Evolutionary conservation across 2,797 vertebrate genomes (phyloP).

Genomic region (Meda fulgida): DNA sequence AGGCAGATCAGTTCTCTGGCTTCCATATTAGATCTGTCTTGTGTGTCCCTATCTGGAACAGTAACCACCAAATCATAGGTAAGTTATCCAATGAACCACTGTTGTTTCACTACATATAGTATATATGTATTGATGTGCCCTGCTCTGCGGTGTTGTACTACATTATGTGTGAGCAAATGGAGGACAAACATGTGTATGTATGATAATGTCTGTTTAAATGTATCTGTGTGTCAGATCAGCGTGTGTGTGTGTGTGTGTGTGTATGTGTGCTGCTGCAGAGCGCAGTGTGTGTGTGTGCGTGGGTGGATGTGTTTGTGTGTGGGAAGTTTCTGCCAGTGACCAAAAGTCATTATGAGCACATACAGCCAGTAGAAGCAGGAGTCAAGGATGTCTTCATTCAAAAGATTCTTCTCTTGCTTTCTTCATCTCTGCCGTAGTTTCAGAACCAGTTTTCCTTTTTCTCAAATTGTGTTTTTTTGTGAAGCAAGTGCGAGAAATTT

Average conservation of each 20-base stretch:
- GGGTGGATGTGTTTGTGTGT: slow-evolving; percentile 63
- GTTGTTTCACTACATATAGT: background rate
- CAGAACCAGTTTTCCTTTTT: background rate
- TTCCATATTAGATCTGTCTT: slow-evolving; percentile 98
- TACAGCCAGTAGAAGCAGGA: slow-evolving; percentile 70
- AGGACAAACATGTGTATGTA: slow-evolving; percentile 11
- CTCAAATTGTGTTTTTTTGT: background rate
- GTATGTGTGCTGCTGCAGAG: slow-evolving; percentile 48
- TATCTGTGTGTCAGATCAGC: slow-evolving; percentile 56
- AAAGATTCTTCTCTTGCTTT: slow-evolving; percentile 47
- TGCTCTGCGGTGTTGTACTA: background rate
- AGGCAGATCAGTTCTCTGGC: slow-evolving; percentile 98
- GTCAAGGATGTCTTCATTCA: slow-evolving; percentile 73
- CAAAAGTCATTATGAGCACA: slow-evolving; percentile 74
- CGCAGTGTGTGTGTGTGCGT: slow-evolving; percentile 33
- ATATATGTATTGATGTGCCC: background rate
- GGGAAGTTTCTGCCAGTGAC: slow-evolving; percentile 75
- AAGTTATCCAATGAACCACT: slow-evolving; percentile 66
- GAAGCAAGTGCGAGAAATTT: slow-evolving; percentile 27
- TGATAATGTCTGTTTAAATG: slow-evolving; percentile 58
- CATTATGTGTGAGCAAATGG: slow-evolving; percentile 19
- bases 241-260: slow-evolving; percentile 51
- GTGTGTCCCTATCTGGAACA: slow-evolving; percentile 99
- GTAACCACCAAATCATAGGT: slow-evolving; percentile 99
- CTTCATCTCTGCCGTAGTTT: background rate